Evolutionary conservation across 2,888 invertebrate species (phyloP), one percentile per base, ranked within the genome.

Genomic region (Hydraecia micacea): DNA sequence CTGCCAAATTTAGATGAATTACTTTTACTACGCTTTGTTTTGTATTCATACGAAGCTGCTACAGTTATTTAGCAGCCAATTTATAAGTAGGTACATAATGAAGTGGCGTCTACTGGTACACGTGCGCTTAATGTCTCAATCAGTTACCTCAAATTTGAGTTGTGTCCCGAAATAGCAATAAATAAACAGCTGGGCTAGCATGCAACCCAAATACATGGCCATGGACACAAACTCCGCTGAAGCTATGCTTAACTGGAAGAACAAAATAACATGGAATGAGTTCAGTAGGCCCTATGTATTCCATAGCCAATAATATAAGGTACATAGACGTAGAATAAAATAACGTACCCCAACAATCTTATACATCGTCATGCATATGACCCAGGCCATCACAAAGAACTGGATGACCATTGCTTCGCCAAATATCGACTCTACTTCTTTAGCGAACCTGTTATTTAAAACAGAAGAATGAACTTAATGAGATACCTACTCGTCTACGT

Each of bases 331-430:
- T 32, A 25, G 5, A 52, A 6, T 52, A 70, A 55, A 36, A 55
- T 25, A 11, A 92, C 94, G 86, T 91, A 96, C 96, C 70, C 92
- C 93, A 36, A 93, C 93, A 69, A 96, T 95, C 83, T 95, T 96
- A 87, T 96, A 96, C n/a, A 94, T 90, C 3, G 95, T 95, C 95
- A 95, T 96, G 83, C 96, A 96, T 81, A 96, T 93, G 6, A 96
- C 95, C 96, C 95, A 95, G 11, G 94, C 93, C 90, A 93, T 94
- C 1, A 93, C 91, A 55, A 94, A 87, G 70, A 96, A 93, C 79
- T 96, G 96, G 0, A 95, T 75, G 0, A 91, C 85, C 93, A 95
- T 92, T 15, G 95, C 94, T 90, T 94, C 95, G 11, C 90, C 90
- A 84, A 96, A 96, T 84, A 96, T 93, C 1, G 93, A 92, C 85